Conservation (phyloP, 2,113 vertebrate species). For the Otocyon megalotis region DNA sequence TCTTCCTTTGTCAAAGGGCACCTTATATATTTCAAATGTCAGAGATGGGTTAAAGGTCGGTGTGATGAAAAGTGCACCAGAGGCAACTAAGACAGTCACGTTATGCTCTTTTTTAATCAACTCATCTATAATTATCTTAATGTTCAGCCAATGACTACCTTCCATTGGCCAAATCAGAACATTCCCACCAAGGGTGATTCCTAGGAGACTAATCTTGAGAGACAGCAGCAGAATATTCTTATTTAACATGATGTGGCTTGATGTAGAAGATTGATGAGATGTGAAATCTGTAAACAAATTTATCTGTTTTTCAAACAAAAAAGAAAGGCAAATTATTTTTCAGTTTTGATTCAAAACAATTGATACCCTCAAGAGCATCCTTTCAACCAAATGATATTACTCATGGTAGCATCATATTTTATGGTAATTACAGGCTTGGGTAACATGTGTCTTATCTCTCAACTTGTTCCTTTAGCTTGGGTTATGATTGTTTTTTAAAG, state of each 20-base stretch:
- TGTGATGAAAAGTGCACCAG: slow-evolving; percentile 84
- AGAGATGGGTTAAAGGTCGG: slow-evolving; percentile 14
- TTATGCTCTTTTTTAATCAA: slow-evolving; percentile 86
- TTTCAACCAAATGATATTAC: neutral
- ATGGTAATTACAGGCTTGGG: neutral
- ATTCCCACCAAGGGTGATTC: slow-evolving; percentile 83
- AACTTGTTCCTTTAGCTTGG: neutral
- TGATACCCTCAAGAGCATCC: neutral
- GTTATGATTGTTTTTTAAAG: neutral
- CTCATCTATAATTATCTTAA: slow-evolving; percentile 87
- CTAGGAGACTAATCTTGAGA: slow-evolving; percentile 82
- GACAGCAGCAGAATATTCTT: slow-evolving; percentile 78
- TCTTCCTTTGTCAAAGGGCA: slow-evolving; percentile 82
- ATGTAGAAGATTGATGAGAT: slow-evolving; percentile 44
- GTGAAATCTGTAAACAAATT: neutral
- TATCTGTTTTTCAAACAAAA: neutral
- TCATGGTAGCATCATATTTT: neutral
- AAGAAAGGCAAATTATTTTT: neutral
- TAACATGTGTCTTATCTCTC: neutral
- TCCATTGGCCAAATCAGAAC: slow-evolving; percentile 90
- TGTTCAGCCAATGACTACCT: slow-evolving; percentile 91
- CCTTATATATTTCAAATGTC: slow-evolving; percentile 83
- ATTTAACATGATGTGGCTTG: neutral
- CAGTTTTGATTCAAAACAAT: neutral
- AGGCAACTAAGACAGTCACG: slow-evolving; percentile 86